Base-by-base conservation (phyloP, 2,797 vertebrate species). In the Orestias chungarensis region DNA sequence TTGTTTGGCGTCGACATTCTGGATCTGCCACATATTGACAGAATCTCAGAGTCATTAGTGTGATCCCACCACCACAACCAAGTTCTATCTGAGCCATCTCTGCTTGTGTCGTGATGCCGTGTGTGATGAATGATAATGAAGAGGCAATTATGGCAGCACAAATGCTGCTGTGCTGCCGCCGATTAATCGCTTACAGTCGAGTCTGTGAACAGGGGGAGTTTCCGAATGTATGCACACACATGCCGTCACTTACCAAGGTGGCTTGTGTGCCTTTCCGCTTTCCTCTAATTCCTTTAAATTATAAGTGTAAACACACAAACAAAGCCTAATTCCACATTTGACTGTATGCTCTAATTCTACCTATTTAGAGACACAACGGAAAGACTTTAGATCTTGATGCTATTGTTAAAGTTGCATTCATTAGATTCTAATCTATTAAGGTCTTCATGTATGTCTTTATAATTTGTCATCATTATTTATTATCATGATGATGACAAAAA, bases 181-280 rank as follows among this genome's bases (percentile, higher is more conserved):
- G 85, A 88, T 90, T 88, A 88, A 92, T 90, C 88, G 86, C 71
- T 74, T 73, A 42, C 43, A 59, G 42, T 83, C 82, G 74, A 73
- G 69, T 83, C 62, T 38, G 75, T 80, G 82, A 68, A 76, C 75
- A 82, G 70, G 42, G 76, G 74, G 47, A 68, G n/a, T 27, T 15
- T 11, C 17, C 57, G 61, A 70, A 14, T 6, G 35, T 20, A 20
- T 74, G 54, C 49, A 68, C 64, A 71, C 70, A 42, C 11, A 23
- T 6, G 9, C 3, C 29, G 35, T 18, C 66, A 6, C 15, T n/a
- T 64, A 46, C 70, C 20, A 29, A 46, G 46, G 25, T 52, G 29
- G 27, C 76, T 82, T 87, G 79, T 89, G 87, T 88, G 73, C 78
- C 73, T 76, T 50, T 69, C 68, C 64, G 47, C 27, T n/a, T 64